These are phyloP conservation scores for Litoditis marina DNA, from an alignment of 2,888 invertebrate species.

Conservation along the genomic window DNA sequence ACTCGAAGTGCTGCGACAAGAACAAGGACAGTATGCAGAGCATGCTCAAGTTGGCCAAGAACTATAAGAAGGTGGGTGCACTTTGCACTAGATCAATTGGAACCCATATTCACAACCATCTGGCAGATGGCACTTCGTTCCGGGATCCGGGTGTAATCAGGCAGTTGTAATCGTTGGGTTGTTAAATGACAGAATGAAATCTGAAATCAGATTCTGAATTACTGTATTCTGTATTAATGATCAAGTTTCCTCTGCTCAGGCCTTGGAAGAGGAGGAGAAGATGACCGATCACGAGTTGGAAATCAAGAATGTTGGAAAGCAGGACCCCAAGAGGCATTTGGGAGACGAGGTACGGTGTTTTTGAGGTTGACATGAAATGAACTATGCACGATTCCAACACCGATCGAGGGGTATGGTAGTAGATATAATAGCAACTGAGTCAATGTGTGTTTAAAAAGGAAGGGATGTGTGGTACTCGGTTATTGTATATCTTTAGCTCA, in stretches of 20 bases:
- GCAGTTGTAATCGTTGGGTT: no score
- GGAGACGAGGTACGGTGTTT: slow-evolving; percentile 75
- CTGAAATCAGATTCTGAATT: slow-evolving; percentile 4
- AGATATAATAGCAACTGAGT: neutral
- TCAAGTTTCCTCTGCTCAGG: slow-evolving; percentile 65
- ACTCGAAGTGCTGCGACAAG: slow-evolving; percentile 80
- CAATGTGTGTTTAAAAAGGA: neutral
- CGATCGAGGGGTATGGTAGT: neutral
- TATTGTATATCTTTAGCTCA: no score
- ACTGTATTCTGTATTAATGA: neutral
- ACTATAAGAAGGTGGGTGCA: slow-evolving; percentile 78
- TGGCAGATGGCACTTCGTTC: no score
- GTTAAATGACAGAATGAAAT: no score
- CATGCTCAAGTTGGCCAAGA: slow-evolving; percentile 94
- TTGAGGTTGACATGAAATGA: no score
- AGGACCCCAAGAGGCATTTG: slow-evolving; percentile 95
- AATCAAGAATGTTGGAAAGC: slow-evolving; percentile 94
- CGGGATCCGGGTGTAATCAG: no score
- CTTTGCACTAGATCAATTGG: neutral
- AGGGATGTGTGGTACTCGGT: neutral
- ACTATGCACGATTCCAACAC: neutral
- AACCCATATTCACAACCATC: no score
- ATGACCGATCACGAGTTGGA: slow-evolving; percentile 99
- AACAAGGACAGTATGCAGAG: slow-evolving; percentile 91
- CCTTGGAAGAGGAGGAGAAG: slow-evolving; percentile 96